Evolutionary conservation across 2,797 vertebrate genomes (phyloP).

Genomic region (Numenius phaeopus): DNA sequence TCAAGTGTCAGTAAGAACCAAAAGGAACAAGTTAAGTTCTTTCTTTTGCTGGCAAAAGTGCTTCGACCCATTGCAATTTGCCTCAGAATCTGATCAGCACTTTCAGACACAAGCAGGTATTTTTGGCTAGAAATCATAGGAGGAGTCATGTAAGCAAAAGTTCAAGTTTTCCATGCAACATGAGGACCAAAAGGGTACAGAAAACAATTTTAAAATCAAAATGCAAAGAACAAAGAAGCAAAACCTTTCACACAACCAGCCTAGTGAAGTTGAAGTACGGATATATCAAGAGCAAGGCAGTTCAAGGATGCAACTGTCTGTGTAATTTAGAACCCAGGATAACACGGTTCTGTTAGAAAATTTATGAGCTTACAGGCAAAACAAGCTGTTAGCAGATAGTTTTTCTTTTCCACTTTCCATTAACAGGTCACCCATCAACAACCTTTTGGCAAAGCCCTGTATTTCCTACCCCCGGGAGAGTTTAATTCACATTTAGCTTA

Average conservation of each 20-base stretch:
- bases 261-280: background rate
- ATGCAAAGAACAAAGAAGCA: background rate
- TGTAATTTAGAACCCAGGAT: background rate
- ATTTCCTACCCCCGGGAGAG: background rate
- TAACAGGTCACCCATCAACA: background rate
- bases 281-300: background rate
- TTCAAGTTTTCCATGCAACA: background rate
- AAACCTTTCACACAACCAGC: background rate
- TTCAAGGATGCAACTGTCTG: background rate
- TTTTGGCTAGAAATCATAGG: background rate
- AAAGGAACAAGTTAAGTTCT: background rate
- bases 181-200: background rate
- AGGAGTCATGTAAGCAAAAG: background rate
- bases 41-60: background rate
- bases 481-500: background rate
- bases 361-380: constrained; percentile 15
- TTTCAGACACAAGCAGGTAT: background rate
- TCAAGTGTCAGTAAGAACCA: background rate
- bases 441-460: background rate
- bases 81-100: background rate
- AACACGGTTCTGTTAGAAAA: background rate
- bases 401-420: background rate
- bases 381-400: background rate
- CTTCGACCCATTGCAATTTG: background rate
- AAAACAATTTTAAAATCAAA: background rate